Evolutionary conservation across 2,797 vertebrate species (phyloP).

Genomic region (Chiloscyllium punctatum): DNA sequence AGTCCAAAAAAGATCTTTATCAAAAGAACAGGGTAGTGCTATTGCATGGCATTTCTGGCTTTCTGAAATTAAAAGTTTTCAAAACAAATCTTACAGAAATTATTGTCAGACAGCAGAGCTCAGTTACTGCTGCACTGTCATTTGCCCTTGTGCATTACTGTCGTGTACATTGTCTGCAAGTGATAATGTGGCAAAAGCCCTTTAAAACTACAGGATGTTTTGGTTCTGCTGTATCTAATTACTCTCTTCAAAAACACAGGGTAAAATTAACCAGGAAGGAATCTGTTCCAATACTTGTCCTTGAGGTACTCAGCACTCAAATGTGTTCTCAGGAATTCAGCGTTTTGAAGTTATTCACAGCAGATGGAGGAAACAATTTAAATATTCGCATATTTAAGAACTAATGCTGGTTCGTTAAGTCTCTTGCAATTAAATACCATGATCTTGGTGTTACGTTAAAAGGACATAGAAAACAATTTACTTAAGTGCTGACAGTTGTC

Average conservation of each 20-base stretch:
- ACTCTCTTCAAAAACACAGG: no score
- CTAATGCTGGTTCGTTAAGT: neutral
- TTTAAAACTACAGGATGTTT: no score
- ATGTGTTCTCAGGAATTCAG: no score
- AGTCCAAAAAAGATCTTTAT: neutral
- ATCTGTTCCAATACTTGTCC: no score
- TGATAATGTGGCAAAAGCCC: no score
- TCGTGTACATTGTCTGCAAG: no score
- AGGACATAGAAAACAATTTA: constrained; percentile 22
- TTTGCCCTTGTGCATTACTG: no score
- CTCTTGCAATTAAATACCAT: neutral
- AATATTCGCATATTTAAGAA: constrained; percentile 14
- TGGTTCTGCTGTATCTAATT: no score
- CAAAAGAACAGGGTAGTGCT: neutral
- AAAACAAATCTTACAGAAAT: neutral
- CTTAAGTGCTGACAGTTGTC: constrained; percentile 13
- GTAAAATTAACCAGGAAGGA: no score
- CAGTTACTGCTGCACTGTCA: neutral
- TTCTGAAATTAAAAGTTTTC: neutral
- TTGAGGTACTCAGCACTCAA: no score
- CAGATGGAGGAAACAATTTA: neutral
- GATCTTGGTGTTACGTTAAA: neutral
- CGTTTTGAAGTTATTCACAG: neutral
- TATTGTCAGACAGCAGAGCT: neutral
- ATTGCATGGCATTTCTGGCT: neutral